Percentiles rank a stretch among this genome's conserved stretches.
phyloP scores from a whole-genome alignment of 2,113 vertebrate species.

The Lasiurus borealis region DNA sequence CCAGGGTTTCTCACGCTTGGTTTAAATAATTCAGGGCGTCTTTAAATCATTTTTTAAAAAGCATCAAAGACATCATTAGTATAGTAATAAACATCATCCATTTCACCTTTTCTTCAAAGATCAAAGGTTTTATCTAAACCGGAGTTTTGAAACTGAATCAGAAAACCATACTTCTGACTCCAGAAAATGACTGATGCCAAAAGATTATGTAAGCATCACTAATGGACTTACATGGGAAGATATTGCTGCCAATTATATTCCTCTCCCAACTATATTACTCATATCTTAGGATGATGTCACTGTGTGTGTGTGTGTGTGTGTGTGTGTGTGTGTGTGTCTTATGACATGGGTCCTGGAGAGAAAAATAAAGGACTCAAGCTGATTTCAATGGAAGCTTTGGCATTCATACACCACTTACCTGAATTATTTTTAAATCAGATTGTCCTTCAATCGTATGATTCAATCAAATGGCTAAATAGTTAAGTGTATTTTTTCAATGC shows the following conservation, averaged over 20 bases:
- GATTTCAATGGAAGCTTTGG: constrained; percentile 27
- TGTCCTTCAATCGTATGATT: constrained; percentile 43
- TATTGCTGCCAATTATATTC: constrained; percentile 59
- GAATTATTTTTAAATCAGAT: constrained; percentile 54
- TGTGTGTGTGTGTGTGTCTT: background rate
- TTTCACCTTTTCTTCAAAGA: constrained; percentile 28
- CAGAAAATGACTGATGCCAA: constrained; percentile 28
- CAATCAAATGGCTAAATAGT: constrained; percentile 33
- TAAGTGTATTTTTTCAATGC: constrained; percentile 64
- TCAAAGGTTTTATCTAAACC: constrained; percentile 26
- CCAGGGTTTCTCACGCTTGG: background rate
- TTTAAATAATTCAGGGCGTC: background rate
- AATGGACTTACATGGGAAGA: constrained; percentile 54
- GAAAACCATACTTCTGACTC: constrained; percentile 37
- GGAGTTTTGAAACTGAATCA: constrained; percentile 10
- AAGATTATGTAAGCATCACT: constrained; percentile 71
- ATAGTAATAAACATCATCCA: constrained; percentile 4
- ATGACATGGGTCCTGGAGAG: background rate
- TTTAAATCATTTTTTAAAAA: background rate
- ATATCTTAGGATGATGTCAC: constrained; percentile 68
- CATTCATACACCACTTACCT: background rate
- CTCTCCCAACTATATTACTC: constrained; percentile 54
- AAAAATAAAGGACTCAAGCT: constrained; percentile 31
- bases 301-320: background rate
- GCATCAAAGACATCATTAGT: background rate